Conservation (phyloP, 2,113 vertebrate species). For the Passer montanus region DNA sequence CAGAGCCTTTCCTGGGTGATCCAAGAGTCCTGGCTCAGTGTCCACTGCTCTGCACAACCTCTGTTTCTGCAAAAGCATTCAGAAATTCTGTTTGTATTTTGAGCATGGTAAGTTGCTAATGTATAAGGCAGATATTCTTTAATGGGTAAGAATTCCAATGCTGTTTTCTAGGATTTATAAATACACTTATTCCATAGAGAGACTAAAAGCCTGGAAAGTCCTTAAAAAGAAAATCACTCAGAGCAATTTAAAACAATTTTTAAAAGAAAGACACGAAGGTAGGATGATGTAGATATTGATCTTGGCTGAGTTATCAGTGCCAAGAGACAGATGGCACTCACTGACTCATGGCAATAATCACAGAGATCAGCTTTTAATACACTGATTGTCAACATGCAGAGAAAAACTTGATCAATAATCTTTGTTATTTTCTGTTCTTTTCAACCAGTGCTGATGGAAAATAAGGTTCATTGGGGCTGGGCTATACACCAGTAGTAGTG, state of each 20-base stretch:
- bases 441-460: background rate
- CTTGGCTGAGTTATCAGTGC: background rate
- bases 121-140: background rate
- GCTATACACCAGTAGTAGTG: rapidly evolving
- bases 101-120: background rate
- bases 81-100: background rate
- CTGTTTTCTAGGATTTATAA: background rate
- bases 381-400: background rate
- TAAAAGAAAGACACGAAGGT: background rate
- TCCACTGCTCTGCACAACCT: background rate
- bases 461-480: background rate
- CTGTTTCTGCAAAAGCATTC: background rate
- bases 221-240: background rate
- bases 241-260: background rate
- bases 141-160: background rate
- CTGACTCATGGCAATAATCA: background rate
- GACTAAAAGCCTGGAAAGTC: background rate
- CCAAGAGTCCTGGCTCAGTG: background rate
- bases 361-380: background rate
- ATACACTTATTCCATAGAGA: background rate
- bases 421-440: background rate
- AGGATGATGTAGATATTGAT: background rate
- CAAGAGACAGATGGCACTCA: background rate
- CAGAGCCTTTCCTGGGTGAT: background rate
- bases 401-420: background rate